Conservation (phyloP, 1,140 invertebrate genomes). For the Tribolium madens region DNA sequence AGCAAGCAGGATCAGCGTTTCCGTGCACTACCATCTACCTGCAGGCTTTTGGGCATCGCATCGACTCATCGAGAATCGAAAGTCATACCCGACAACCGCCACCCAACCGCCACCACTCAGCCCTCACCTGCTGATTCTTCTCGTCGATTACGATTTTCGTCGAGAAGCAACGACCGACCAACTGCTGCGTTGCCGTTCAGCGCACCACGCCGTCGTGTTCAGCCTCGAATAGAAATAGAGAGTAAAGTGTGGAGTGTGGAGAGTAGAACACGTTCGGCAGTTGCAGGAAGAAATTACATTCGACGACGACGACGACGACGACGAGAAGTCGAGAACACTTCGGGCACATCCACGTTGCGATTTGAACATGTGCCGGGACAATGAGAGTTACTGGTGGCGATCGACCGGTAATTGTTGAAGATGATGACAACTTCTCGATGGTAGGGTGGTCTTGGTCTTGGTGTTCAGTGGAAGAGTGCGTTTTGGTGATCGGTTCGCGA, state of each 20-base stretch:
- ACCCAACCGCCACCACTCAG: constrained; percentile 12
- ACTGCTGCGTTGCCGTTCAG: constrained; percentile 44
- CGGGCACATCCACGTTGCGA: not conserved
- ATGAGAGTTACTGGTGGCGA: constrained; percentile 16
- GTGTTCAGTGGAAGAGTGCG: constrained; percentile 40
- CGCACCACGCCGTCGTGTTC: constrained; percentile 44
- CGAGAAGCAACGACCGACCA: constrained; percentile 33
- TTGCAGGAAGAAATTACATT: constrained; percentile 2
- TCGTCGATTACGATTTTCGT: constrained; percentile 33
- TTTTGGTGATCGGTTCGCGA: constrained; percentile 27
- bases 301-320: too few species aligned
- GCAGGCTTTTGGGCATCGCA: not conserved
- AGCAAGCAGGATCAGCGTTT: not conserved
- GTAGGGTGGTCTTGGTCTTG: constrained; percentile 25
- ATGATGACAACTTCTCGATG: constrained; percentile 22
- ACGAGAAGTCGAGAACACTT: too few species aligned
- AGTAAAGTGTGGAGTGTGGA: too few species aligned
- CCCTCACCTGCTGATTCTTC: constrained; percentile 39
- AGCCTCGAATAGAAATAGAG: not conserved
- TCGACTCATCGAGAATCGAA: too few species aligned
- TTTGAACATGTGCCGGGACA: constrained; percentile 45
- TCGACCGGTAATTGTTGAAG: constrained; percentile 10
- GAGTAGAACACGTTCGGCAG: constrained; percentile 12
- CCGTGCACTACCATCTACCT: constrained; percentile 44
- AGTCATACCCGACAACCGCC: not conserved